Base-by-base conservation (phyloP, 1,140 invertebrate species). In the Drosophila tsacasi region DNA sequence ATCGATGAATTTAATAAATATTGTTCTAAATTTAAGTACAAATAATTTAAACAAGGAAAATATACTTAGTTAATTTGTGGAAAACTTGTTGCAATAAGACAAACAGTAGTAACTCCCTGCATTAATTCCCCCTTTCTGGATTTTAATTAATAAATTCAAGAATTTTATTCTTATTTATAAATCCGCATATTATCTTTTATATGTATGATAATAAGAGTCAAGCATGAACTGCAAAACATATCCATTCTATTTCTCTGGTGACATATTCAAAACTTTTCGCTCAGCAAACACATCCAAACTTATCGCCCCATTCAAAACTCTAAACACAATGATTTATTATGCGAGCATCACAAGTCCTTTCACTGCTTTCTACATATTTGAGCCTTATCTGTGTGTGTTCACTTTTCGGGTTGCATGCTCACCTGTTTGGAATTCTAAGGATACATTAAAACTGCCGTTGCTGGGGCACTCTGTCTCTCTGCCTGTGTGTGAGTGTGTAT, bases 401-500 rank as follows among this genome's bases (percentile, higher is more conserved):
- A 66, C 62, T 80, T 83, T 76, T 73, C 69, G 60, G 69, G 68
- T 83, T 65, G 50, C 39, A 74, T 75, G 67, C 87, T 91, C 79
- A 91, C 87, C 87, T 91, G 87, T 82, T 84, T 87, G 81, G 79
- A 91, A 84, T 91, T 87, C 83, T 91, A 91, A 91, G 87, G 87
- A 91, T 82, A 87, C 87, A 91, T 91, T 91, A 87, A 91, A 84
- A 77, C 72, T 86, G 83, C 81, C 64, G 66, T 72, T 68, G 55
- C 66, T 76, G 61, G 60, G 61, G 60, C 60, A 23, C 52, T 61
- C 50, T 40, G 42, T 42, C 54, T 65, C 21, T 39, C 46, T 62
- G 72, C 40, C 35, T 32, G 37, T 67, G 57, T 59, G 50, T 54
- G 50, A 65, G 10, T 42, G 37, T 42, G 44, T 12, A 54, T 57